Evolutionary conservation across 35 echinoderm and acorn worm species (phyloP), one percentile per base, ranked within the genome.

Genomic region (Apostichopus californicus): DNA sequence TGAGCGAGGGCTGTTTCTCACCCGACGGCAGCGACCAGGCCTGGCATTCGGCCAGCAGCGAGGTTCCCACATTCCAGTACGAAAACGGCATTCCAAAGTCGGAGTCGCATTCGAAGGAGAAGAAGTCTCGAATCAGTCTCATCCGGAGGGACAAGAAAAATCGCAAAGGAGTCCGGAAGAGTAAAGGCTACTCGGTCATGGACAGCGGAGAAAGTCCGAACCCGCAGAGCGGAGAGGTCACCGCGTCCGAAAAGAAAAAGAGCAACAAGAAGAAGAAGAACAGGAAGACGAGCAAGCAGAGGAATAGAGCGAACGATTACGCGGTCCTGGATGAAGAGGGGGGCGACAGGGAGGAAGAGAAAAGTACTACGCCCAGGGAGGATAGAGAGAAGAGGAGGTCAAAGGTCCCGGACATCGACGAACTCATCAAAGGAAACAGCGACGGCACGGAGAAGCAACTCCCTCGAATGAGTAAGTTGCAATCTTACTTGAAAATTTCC

Each of bases 101-200:
- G 23, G 96, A 98, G 77, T 98, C 96, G 17, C 95, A 78, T 54
- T 98, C 96, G 6, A 95, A 98, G 70, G 96, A 98, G 84, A 91
- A 93, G 57, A 95, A 94, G 73, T 98, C 96, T 3, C 72, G 96
- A 17, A 84, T 98, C 7, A 98, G 96, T 73, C 83, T 77, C 13
- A 92, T 98, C 13, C 88, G 92, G 10, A 83, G 92, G 77, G 94
- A 96, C 87, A 82, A 81, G 63, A 89, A 95, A 77, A 64, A 58
- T 3, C 52, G 17, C 10, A 95, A 72, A 55, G 86, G 71, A 1
- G 13, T 90, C 13, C 23, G 81, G 64, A 93, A 90, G 55, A 89
- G 58, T 61, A 65, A 52, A 90, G 79, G 25, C 21, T 61, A 8
- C 1, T 65, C 77, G 46, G n/a, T 78, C 8, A 1, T 79, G 75